Evolutionary conservation across 2,113 vertebrate genomes (phyloP), one percentile per base, ranked within the genome.

Genomic region (Phycodurus eques): DNA sequence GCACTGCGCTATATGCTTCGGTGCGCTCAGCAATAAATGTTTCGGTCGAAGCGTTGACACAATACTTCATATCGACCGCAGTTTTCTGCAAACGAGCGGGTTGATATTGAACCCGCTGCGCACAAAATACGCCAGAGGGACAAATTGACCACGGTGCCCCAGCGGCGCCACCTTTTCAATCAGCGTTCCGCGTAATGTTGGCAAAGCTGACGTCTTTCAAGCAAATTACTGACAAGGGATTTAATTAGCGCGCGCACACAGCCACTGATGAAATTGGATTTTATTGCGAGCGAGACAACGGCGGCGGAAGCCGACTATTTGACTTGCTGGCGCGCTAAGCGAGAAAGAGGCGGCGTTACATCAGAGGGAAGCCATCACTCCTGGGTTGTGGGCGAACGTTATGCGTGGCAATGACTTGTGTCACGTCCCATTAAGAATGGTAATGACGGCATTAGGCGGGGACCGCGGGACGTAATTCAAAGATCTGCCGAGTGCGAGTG

Each of bases 371-470:
- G 73, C 81, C 80, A 84, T 91, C 84, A 82, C 79, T 87, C 81
- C 71, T 70, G 15, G 22, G 77, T 56, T 12, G 78, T 73, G 73
- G 78, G 71, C 70, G 74, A 87, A 80, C 67, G 84, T 81, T 84
- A 82, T 85, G 80, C 77, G 87, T 82, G 83, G 77, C 85, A 83
- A 82, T 78, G 85, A 73, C 89, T 87, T 83, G 87, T 91, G 88
- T 88, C 88, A 87, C 87, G 87, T 89, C 80, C 85, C 88, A 88
- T 91, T 91, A 91, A 89, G 88, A 90, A 91, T 87, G 84, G 77
- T 91, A 89, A 90, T 90, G 88, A 89, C 79, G 73, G 85, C 87
- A 87, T 91, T 88, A 82, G 73, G 68, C 72, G 74, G 71, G 78
- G 67, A 35, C 74, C 56, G 77, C 56, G 80, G 81, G 83, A 79